phyloP scores from a whole-genome alignment of 2,113 vertebrate species.

The Xiphorhynchus elegans region DNA sequence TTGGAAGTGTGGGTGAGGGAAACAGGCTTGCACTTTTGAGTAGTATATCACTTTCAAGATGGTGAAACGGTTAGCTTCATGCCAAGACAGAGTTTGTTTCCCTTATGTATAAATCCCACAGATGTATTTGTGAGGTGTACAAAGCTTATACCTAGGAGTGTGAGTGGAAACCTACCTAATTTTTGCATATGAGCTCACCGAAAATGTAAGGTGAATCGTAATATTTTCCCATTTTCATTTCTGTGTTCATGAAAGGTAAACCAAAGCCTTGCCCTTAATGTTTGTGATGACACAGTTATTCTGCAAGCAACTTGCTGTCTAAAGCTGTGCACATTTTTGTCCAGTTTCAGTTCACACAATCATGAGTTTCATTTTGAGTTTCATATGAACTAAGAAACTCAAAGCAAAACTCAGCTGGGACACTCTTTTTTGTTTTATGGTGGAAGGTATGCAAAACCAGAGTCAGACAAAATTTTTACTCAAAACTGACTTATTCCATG shows the following conservation, averaged over 20 bases:
- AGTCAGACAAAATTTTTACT: conserved; percentile 32
- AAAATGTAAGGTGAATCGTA: not conserved
- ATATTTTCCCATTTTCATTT: not conserved
- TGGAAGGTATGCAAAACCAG: conserved; percentile 49
- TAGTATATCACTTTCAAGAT: not conserved
- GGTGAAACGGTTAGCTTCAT: not conserved
- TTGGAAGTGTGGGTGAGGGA: not conserved
- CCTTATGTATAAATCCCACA: not conserved
- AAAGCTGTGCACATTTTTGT: conserved; percentile 5
- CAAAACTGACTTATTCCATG: conserved; percentile 6
- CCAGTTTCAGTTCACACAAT: conserved; percentile 33
- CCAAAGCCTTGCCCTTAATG: not conserved
- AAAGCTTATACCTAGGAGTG: not conserved
- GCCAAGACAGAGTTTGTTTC: not conserved
- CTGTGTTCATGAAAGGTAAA: not conserved
- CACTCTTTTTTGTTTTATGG: conserved; percentile 18
- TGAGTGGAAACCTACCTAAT: not conserved
- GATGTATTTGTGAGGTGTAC: not conserved
- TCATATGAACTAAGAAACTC: conserved; percentile 30
- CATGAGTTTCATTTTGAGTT: conserved; percentile 42
- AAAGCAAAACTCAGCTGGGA: conserved; percentile 52
- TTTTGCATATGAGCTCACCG: not conserved
- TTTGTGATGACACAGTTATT: not conserved
- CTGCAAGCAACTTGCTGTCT: not conserved
- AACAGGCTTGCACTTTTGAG: conserved; percentile 12